Conservation (phyloP, 2,797 vertebrate genomes). For the Scolopax rusticola region DNA sequence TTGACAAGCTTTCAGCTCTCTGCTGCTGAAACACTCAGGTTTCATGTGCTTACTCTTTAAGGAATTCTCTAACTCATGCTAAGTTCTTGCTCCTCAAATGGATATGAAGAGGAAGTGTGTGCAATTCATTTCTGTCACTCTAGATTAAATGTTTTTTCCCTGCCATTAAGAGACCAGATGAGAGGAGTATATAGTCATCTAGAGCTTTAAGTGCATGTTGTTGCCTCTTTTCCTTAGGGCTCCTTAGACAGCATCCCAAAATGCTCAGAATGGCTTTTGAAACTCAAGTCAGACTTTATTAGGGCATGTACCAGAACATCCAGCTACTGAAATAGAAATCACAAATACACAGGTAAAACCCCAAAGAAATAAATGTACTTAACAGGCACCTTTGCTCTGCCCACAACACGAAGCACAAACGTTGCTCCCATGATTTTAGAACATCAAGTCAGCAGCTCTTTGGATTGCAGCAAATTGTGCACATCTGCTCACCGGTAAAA, state of each 20-base stretch:
- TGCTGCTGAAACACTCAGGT: not conserved
- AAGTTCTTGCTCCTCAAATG: not conserved
- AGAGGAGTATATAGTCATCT: not conserved
- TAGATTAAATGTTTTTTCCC: not conserved
- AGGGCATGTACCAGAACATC: accelerated
- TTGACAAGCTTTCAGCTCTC: not conserved
- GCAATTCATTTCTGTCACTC: not conserved
- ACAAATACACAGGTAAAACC: not conserved
- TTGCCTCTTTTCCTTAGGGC: not conserved
- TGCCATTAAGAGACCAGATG: not conserved
- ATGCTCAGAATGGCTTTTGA: not conserved
- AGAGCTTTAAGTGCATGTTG: not conserved
- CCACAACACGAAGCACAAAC: too few relatives aligned
- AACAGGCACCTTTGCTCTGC: not conserved
- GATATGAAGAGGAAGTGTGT: not conserved
- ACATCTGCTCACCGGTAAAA: not conserved
- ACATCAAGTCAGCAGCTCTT: not conserved
- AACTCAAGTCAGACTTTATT: not conserved
- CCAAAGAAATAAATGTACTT: not conserved
- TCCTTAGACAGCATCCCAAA: not conserved
- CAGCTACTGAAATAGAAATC: not conserved
- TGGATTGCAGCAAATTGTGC: not conserved
- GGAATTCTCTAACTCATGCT: not conserved
- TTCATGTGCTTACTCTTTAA: not conserved
- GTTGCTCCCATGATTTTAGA: not conserved